Percentiles rank a stretch among this genome's conserved stretches.
phyloP scores from a whole-genome alignment of 2,888 invertebrate genomes.

The Nemoura dubitans region DNA sequence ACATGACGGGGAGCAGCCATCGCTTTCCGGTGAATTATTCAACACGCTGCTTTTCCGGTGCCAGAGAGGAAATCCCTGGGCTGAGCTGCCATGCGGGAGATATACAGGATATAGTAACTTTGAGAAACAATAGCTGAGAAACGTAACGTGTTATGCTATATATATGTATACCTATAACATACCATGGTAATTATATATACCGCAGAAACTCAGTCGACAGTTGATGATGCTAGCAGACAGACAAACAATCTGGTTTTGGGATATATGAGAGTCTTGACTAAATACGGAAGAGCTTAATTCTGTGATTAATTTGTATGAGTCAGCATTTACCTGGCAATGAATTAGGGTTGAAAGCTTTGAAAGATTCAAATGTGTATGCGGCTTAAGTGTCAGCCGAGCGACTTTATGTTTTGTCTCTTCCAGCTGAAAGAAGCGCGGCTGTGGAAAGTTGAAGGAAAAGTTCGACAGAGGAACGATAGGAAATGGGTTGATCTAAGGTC shows the following conservation, averaged over 20 bases:
- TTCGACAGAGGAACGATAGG: background rate
- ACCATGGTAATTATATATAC: background rate
- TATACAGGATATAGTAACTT: constrained; percentile 12
- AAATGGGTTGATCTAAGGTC: background rate
- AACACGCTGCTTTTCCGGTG: background rate
- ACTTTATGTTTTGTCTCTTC: too few species aligned
- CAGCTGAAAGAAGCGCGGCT: too few species aligned
- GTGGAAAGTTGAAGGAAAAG: too few species aligned
- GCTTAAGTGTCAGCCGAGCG: too few species aligned
- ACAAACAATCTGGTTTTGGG: background rate
- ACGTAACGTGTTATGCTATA: background rate
- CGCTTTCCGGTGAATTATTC: constrained; percentile 7
- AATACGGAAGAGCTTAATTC: background rate
- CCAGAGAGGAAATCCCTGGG: constrained; percentile 3
- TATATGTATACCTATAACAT: too few species aligned
- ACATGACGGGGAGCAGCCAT: background rate
- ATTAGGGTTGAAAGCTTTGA: background rate
- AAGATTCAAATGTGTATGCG: background rate
- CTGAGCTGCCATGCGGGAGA: constrained; percentile 12
- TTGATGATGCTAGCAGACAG: background rate
- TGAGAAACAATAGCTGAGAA: constrained; percentile 12
- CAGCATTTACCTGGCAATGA: background rate
- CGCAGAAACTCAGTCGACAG: constrained; percentile 5
- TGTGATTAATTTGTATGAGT: background rate
- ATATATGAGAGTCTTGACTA: background rate